Evolutionary conservation across 2,888 invertebrate genomes (phyloP), one percentile per base, ranked within the genome.

Genomic region (Ornithoptera priamus): DNA sequence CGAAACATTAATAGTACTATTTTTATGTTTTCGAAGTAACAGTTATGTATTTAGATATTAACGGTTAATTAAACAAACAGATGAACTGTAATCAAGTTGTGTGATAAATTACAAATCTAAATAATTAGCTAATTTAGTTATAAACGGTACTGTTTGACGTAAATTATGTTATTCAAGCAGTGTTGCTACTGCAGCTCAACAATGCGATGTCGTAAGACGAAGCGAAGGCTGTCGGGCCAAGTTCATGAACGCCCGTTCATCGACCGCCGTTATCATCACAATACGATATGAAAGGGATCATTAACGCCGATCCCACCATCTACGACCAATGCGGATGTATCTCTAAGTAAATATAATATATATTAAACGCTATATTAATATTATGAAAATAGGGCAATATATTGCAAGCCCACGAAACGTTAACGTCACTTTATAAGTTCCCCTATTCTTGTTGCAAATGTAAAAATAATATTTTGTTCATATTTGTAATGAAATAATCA

Each of bases 181-280:
- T 36, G 58, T 64, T 30, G 53, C 64, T 60, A 53, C 39, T 59
- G 64, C 50, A 22, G 17, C 39, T 66, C 42, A 30, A 62, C 62
- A 50, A 61, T 62, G 56, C 65, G 56, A 66, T 70, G 70, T 66
- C 66, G 70, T 66, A 62, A 69, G 69, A 61, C 56, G 68, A 57
- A 58, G 22, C 82, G 89, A 88, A 89, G 89, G 89, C 87, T 85
- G 82, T 76, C 73, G 76, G 78, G 80, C 79, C 90, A 90, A 90
- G 90, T 90, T 91, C 90, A 90, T 78, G 87, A 82, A 78, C 83
- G 78, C 71, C 50, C 79, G 85, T 85, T 85, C 89, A 86, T 82
- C 86, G 89, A 86, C 90, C 90, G 88, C 80, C 81, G 78, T 88
- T 88, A 89, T 88, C 89, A 88, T 78, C 75, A 71, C 85, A 82